These are phyloP conservation scores for Percopsis omiscomaycus DNA, from an alignment of 2,797 vertebrate species.

Conservation along the genomic window DNA sequence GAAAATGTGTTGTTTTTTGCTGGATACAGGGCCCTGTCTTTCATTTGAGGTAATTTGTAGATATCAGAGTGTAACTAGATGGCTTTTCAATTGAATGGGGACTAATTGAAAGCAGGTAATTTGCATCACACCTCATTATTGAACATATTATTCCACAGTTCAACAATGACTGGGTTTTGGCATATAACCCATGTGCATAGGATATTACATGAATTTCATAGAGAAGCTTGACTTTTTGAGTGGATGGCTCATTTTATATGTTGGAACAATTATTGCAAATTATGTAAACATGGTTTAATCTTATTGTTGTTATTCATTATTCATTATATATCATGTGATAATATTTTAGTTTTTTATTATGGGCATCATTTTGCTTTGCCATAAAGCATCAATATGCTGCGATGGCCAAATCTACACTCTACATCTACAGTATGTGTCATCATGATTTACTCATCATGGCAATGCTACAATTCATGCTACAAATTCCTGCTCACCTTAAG, in stretches of 20 bases:
- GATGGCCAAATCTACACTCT: not conserved
- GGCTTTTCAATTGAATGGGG: conserved; percentile 38
- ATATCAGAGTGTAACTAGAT: conserved; percentile 48
- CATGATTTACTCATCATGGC: conserved; percentile 9
- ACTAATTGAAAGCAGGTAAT: conserved; percentile 50
- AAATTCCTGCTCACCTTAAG: conserved; percentile 6
- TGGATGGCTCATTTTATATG: not conserved
- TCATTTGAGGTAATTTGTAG: conserved; percentile 42
- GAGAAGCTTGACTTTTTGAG: conserved; percentile 1
- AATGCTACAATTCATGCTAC: not conserved
- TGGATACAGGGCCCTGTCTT: conserved; percentile 40
- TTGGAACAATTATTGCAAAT: not conserved
- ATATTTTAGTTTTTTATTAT: too few relatives aligned
- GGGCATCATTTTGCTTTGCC: too few relatives aligned
- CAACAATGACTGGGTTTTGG: conserved; percentile 16
- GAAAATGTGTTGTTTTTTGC: conserved; percentile 48
- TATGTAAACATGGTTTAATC: not conserved
- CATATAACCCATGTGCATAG: conserved; percentile 12
- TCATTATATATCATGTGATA: too few relatives aligned
- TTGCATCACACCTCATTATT: conserved; percentile 52
- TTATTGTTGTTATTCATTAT: not conserved
- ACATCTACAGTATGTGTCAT: conserved; percentile 1
- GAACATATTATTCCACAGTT: conserved; percentile 38
- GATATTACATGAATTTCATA: not conserved
- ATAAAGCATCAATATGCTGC: too few relatives aligned